Conservation (phyloP, 2,888 invertebrate species). For the Agrochola lota region DNA sequence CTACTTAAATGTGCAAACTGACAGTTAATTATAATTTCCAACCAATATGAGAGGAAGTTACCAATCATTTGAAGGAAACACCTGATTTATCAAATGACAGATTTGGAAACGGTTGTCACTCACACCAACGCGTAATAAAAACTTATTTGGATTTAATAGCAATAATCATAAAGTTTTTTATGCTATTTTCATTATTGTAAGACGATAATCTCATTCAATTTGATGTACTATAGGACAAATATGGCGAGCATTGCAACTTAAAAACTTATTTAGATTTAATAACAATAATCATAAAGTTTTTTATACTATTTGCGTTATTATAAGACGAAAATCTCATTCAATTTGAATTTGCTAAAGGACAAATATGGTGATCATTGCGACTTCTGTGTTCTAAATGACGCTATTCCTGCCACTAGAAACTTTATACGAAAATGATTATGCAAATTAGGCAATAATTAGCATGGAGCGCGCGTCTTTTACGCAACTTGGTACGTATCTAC, state of each 20-base stretch:
- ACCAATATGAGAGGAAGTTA: conserved; percentile 69
- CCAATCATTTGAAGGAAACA: conserved; percentile 63
- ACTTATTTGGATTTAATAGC: conserved; percentile 40
- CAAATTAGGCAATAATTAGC: conserved; percentile 40
- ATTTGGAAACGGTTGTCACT: conserved; percentile 55
- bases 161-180: conserved; percentile 37
- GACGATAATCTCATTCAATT: conserved; percentile 20
- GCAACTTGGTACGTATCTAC: neutral
- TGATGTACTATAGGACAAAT: conserved; percentile 10
- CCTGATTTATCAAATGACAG: conserved; percentile 48
- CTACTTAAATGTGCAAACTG: conserved; percentile 14
- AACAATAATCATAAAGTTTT: too few species aligned
- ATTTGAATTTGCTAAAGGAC: too few species aligned
- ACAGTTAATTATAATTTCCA: conserved; percentile 65
- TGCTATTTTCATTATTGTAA: conserved; percentile 20
- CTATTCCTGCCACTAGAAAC: conserved; percentile 7
- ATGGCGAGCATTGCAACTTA: conserved; percentile 8
- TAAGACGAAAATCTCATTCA: too few species aligned
- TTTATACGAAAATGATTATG: conserved; percentile 4
- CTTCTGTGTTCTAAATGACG: conserved; percentile 33
- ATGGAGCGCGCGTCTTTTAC: neutral
- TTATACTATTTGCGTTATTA: too few species aligned
- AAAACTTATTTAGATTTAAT: too few species aligned
- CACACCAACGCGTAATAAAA: conserved; percentile 60
- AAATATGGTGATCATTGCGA: neutral